Base-by-base conservation (phyloP, 1,140 invertebrate genomes). In the Acromyrmex echinatior region DNA sequence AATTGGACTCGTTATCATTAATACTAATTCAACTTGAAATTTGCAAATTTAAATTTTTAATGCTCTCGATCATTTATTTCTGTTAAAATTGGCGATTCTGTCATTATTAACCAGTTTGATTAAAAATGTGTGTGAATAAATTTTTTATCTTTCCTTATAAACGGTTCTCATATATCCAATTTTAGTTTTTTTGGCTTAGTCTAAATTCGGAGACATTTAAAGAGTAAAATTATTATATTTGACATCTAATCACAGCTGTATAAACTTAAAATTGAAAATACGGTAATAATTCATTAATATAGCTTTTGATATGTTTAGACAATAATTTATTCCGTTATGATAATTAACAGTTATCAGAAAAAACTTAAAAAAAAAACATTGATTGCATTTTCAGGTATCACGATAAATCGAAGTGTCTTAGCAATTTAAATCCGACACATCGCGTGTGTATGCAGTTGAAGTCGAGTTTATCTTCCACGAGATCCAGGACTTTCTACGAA, bases 401-500 rank as follows among this genome's bases (percentile, higher is more conserved):
- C 25, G 60, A 31, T 31, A 78, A 62, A 53, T 51, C 58, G 58
- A 78, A 60, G 56, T 25, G n/a, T 28, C 58, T 78, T 25, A 12
- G 45, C n/a, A 25, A 81, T 71, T 81, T 71, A 71, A 81, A 58
- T 62, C 35, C 21, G 7, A 10, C 51, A 35, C 21, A 71, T 81
- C 53, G 53, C 79, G 66, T 81, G 62, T 53, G 12, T 58, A 39
- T 28, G 58, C 63, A 53, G 28, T 45, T 25, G 16, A 60, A 73
- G 16, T 81, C 5, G 35, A 12, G 18, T 81, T 81, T 81, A 71
- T 60, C 66, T 71, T 39, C 28, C 31, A 51, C 78, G 51, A 58
- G 51, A 81, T 81, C 79, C 65, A 49, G 12, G 21, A 73, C 53
- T 81, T 73, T 70, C 18, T 35, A 45, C 53, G 79, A 81, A 81